phyloP scores from a whole-genome alignment of 2,113 vertebrate genomes.

The Amblyornis subalaris region DNA sequence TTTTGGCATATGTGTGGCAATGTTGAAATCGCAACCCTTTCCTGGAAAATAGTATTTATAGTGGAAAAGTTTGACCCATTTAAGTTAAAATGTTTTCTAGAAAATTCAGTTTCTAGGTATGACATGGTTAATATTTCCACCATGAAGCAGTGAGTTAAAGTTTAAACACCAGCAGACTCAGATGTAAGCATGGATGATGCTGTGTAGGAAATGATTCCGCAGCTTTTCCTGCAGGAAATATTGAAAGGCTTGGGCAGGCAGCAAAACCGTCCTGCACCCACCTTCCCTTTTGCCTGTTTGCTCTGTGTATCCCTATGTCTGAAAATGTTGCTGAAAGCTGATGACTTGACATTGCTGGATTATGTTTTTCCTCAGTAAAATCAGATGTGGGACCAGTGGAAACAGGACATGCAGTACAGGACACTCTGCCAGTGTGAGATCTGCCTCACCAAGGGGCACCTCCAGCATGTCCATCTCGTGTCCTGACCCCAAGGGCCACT shows the following conservation, averaged over 20 bases:
- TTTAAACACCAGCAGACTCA: background rate
- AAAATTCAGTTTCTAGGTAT: background rate
- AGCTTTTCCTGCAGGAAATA: background rate
- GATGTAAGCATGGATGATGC: background rate
- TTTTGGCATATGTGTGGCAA: background rate
- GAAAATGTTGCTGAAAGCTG: background rate
- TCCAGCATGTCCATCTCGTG: background rate
- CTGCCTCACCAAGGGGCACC: background rate
- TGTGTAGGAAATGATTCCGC: background rate
- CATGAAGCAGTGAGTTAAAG: background rate
- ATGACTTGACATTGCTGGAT: background rate
- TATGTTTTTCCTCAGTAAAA: background rate
- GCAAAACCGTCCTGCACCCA: rapidly evolving
- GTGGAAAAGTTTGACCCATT: background rate
- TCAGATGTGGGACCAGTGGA: rapidly evolving
- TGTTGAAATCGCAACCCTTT: background rate
- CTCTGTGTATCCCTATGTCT: background rate
- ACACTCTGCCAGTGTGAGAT: background rate
- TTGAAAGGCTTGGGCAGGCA: background rate
- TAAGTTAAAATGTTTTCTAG: background rate
- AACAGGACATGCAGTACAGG: background rate
- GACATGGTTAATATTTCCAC: background rate
- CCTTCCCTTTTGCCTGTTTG: background rate
- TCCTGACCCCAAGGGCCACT: background rate
- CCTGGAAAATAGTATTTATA: background rate